Evolutionary conservation across 2,888 invertebrate genomes (phyloP), one percentile per base, ranked within the genome.

Genomic region (Synergus japonicus): DNA sequence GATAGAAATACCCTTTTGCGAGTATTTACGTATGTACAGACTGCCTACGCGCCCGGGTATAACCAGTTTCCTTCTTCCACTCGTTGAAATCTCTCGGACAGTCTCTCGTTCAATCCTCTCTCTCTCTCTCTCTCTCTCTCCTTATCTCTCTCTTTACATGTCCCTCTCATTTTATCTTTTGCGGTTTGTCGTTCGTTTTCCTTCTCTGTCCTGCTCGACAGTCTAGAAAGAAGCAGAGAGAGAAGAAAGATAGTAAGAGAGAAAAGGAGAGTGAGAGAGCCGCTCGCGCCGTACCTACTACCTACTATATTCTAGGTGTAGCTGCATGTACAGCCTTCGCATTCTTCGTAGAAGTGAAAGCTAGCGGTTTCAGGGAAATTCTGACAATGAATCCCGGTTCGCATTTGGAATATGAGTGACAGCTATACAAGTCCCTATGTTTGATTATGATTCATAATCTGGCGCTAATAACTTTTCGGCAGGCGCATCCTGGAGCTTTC

Each of bases 321-420:
- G 86, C 85, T 86, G 83, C 84, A 85, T 82, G 83, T 85, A 81
- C 88, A 90, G 89, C 90, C 90, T 90, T 90, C 90, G 88, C 90
- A 90, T 90, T 90, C 90, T 90, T 90, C 81, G 78, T 78, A 88
- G 89, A 91, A 90, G 90, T 91, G 90, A 91, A 91, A 91, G 90
- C 90, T 85, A 87, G 85, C 84, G 88, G 89, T 90, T 90, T 89
- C 88, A 90, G 90, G 90, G 89, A 90, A 90, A 90, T 90, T 90
- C 90, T 88, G 82, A 84, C 80, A 84, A 83, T 84, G 78, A 83
- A 82, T 81, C 81, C 80, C 82, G 73, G 49, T 69, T 73, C 37
- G 73, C 54, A 12, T 73, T 73, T 54, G 18, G 37, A 49, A 41
- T 54, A 54, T 60, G 22, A 73, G 54, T 54, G 54, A 41, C 54